Base-by-base conservation (phyloP, 2,113 vertebrate genomes). In the Oriolus oriolus region DNA sequence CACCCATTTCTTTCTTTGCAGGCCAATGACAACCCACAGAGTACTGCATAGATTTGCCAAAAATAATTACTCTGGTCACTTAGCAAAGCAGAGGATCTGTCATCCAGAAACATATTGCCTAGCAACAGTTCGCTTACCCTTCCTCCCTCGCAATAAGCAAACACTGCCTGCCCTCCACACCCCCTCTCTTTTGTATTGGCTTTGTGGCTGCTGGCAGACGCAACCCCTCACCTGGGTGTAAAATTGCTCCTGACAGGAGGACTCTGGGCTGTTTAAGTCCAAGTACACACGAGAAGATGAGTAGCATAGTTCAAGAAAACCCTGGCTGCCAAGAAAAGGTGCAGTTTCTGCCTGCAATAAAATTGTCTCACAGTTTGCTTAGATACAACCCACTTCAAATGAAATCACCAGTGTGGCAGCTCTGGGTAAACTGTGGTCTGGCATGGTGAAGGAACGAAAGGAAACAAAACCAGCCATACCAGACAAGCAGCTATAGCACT, bases 31-130 rank as follows among this genome's bases (percentile, higher is more conserved):
- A 90, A 27, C 35, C 35, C 11, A 26, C 42, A 90, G 53, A 73
- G 30, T 21, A 65, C 33, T 64, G 57, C 2, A 1, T 6, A 57
- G 66, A 87, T 87, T 85, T 95, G 74, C 77, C 81, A 91, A 91
- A 95, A 96, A 85, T 69, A 91, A 93, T 96, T 89, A 73, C 39
- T 82, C 49, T 57, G 70, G 89, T 87, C 97, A 95, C 64, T 84
- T 92, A 90, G 41, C 49, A 89, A 89, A 95, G 44, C 65, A 60
- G 83, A 84, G 60, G 39, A 77, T 57, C 61, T 9, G 16, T 74
- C 80, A 91, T 90, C 56, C 84, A 90, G 80, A 84, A 94, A 95
- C 64, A 42, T 49, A 90, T 91, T 94, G 87, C 91, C 66, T 93
- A 94, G 89, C 87, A 97, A 87, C 85, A 77, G 31, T 79, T 82